A percentile compares a stretch with the other conserved stretches of the same genome.
These are phyloP conservation scores for Hydrozoanthus gracilis DNA, from an alignment of 92 coral and sea anemone genomes.

Conservation along the genomic window DNA sequence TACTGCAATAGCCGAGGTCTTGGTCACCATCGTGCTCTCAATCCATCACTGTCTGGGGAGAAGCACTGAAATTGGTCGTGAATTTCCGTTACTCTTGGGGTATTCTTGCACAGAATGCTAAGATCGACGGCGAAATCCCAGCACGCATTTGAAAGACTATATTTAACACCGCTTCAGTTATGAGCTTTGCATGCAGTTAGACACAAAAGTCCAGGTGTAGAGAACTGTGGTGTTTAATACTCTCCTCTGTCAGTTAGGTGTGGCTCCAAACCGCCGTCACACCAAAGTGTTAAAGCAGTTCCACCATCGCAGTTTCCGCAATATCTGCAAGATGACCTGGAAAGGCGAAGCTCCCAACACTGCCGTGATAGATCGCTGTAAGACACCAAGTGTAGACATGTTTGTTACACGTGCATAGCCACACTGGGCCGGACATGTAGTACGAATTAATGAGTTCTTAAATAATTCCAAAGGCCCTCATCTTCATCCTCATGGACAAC, in stretches of 20 bases:
- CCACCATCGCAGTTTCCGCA: not conserved
- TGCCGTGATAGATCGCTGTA: not conserved
- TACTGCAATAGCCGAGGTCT: not conserved
- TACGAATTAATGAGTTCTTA: not conserved
- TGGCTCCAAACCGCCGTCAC: not conserved
- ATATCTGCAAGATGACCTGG: not conserved
- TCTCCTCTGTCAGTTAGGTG: not conserved
- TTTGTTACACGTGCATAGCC: not conserved
- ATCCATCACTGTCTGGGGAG: not conserved
- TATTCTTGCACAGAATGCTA: not conserved
- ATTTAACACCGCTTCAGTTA: not conserved
- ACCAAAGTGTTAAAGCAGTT: not conserved
- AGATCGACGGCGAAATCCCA: not conserved
- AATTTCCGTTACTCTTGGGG: not conserved
- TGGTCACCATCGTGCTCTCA: not conserved
- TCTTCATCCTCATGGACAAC: not conserved
- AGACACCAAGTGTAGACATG: not conserved
- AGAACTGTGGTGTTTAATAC: not conserved
- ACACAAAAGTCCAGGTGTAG: not conserved
- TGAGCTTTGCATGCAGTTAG: not conserved
- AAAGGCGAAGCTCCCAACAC: not conserved
- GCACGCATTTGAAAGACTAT: not conserved
- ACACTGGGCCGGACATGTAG: not conserved
- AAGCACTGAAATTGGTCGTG: not conserved
- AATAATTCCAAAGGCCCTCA: not conserved